phyloP scores from a whole-genome alignment of 1,140 invertebrate species.

The Kradibia gibbosae region DNA sequence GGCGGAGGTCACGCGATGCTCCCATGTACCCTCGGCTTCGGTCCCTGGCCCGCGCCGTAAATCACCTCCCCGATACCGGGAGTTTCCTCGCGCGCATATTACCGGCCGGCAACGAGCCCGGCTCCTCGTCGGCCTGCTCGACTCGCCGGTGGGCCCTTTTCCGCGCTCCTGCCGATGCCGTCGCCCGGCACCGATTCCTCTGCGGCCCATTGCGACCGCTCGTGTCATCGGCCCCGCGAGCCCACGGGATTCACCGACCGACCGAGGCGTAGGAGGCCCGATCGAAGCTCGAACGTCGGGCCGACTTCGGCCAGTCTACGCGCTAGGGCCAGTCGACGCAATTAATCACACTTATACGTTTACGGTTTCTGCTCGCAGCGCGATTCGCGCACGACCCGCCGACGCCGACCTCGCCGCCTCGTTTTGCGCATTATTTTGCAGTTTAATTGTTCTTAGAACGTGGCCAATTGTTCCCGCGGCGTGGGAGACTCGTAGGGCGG shows the following conservation, averaged over 20 bases:
- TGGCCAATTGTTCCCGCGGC: slow-evolving; percentile 52
- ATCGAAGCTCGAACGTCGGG: not conserved
- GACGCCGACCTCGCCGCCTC: not conserved
- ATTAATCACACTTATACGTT: slow-evolving; percentile 61
- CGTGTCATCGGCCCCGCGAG: too few relatives aligned
- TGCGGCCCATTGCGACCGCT: not conserved
- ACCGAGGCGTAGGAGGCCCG: too few relatives aligned
- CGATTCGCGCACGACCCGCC: slow-evolving; percentile 48
- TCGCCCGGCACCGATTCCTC: too few relatives aligned
- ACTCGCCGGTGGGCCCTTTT: not conserved
- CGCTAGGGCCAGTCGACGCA: slow-evolving; percentile 38
- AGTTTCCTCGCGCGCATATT: not conserved
- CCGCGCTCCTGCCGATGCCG: not conserved
- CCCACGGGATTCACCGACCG: too few relatives aligned
- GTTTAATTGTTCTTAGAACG: slow-evolving; percentile 62
- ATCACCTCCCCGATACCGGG: slow-evolving; percentile 5
- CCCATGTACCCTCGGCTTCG: not conserved
- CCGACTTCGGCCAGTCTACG: slow-evolving; percentile 5
- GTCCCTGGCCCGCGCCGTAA: not conserved
- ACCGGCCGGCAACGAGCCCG: not conserved
- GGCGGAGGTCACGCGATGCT: slow-evolving; percentile 21
- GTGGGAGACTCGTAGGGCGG: slow-evolving; percentile 54
- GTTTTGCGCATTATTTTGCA: slow-evolving; percentile 54
- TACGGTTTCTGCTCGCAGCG: slow-evolving; percentile 51
- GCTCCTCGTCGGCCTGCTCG: not conserved